Base-by-base conservation (phyloP, 2,797 vertebrate species). In the Coranthus polyacanthus region DNA sequence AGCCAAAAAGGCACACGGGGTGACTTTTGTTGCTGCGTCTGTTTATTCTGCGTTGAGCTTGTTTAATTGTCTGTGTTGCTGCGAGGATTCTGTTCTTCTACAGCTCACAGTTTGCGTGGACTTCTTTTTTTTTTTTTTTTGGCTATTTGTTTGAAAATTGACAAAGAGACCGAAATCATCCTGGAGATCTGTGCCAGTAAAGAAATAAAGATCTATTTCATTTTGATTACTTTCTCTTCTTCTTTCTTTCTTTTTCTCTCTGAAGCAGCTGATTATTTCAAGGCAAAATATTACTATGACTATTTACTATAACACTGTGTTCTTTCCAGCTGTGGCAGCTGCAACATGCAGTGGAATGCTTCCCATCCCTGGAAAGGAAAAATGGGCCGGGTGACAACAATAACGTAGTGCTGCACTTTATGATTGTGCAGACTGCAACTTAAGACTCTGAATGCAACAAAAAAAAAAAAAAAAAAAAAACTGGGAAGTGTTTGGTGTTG, bases 41-140 rank as follows among this genome's bases (percentile, higher is more conserved):
- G 79, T 75, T 91, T 77, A 71, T 84, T 89, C 60, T 89, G 83
- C 61, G 41, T 71, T 87, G 87, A 82, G 88, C 75, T 72, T 46
- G 39, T 68, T 76, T 89, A 92, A 88, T 89, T 89, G 88, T 89
- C 81, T 79, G 66, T 78, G 72, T 89, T 36, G n/a, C n/a, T n/a
- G n/a, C n/a, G n/a, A n/a, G n/a, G n/a, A n/a, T n/a, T n/a, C n/a
- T n/a, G n/a, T n/a, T n/a, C n/a, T n/a, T n/a, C n/a, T n/a, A n/a
- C n/a, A n/a, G 86, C 56, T 32, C 3, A 3, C 29, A 41, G 6
- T 42, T n/a, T 88, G 77, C 78, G 88, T 85, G 88, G 79, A 91
- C 82, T 55, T n/a, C 36, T 5, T 12, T 39, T 22, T 8, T 54
- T 39, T n/a, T 6, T 41, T 16, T 16, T 56, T 58, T 37, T 21